Base-by-base conservation (phyloP, 37 sponge, comb jelly and placozoan species). In the Halisarca cf. caerulea region DNA sequence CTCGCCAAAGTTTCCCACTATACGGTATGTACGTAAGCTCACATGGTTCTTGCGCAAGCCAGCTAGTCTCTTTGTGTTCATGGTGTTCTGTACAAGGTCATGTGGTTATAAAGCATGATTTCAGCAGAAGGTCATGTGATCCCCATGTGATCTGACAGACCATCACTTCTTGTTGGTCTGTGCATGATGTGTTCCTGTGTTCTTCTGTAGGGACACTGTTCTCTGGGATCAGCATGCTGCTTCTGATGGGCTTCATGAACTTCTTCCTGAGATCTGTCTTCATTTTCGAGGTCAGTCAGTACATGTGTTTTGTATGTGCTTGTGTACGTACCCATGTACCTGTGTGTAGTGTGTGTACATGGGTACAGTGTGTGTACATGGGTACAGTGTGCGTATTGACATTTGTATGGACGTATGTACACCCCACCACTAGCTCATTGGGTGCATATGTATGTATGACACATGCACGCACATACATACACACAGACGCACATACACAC, bases 181-280 rank as follows among this genome's bases (percentile, higher is more conserved):
- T 55, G 17, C 57, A 20, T 11, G 17, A 55, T 55, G 17, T 17
- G 17, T 55, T 17, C 17, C 8, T 64, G 28, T 23, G 27, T 64
- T 25, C 66, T 15, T 23, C 9, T 64, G 25, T 77, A 93, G 94
- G 95, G 21, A 38, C 85, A 9, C 87, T 96, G 62, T 83, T 90
- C 79, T 80, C 93, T 64, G 89, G 89, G 1, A 89, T 97, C 69
- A 64, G 62, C 40, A 79, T 94, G 55, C 72, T 97, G 38, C 44
- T 91, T 11, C 23, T 87, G 78, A 57, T 90, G 35, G 79, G 89
- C 4, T 86, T 97, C 68, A 21, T 92, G 80, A 94, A 94, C 84
- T 69, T 97, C 59, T 97, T 97, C 83, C 20, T 92, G 14, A 64
- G 95, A n/a, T 94, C 95, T 33, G 69, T 60, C 54, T 30, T 94